Evolutionary conservation across 2,113 vertebrate species (phyloP).

Genomic region (Phasianus colchicus): DNA sequence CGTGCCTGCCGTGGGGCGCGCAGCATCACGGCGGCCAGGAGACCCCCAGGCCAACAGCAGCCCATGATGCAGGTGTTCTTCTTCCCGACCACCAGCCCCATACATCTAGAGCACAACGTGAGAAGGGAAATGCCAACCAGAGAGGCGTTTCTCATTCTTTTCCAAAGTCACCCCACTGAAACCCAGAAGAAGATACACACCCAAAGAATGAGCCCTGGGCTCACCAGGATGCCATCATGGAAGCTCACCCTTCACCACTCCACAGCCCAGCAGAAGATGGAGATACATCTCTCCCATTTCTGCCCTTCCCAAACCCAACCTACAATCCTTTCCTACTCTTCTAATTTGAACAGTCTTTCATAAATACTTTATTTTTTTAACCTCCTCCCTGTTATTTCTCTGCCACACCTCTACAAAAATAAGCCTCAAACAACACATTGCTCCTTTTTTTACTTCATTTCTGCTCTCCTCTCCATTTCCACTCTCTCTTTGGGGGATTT

Average conservation of each 20-base stretch:
- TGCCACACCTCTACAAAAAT: too few relatives aligned
- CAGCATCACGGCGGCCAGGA: too few relatives aligned
- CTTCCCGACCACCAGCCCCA: not conserved
- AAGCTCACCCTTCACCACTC: not conserved
- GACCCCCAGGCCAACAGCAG: not conserved
- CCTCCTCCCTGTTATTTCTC: too few relatives aligned
- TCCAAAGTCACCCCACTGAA: not conserved
- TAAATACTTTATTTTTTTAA: too few relatives aligned
- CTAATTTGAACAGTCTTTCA: too few relatives aligned
- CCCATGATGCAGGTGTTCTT: not conserved
- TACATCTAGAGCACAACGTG: rapidly evolving
- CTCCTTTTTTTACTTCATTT: not conserved
- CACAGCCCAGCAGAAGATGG: not conserved
- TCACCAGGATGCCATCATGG: too few relatives aligned
- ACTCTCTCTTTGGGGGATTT: not conserved
- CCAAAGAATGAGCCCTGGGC: not conserved
- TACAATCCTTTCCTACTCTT: too few relatives aligned
- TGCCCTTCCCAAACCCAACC: not conserved
- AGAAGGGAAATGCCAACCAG: not conserved
- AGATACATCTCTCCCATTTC: not conserved
- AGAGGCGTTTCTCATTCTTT: not conserved
- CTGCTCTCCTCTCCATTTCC: not conserved
- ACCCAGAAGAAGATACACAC: not conserved
- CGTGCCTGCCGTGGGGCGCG: too few relatives aligned
- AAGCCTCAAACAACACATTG: not conserved